Conservation (phyloP, 2,113 vertebrate genomes). For the Ptychochromis oligacanthus region DNA sequence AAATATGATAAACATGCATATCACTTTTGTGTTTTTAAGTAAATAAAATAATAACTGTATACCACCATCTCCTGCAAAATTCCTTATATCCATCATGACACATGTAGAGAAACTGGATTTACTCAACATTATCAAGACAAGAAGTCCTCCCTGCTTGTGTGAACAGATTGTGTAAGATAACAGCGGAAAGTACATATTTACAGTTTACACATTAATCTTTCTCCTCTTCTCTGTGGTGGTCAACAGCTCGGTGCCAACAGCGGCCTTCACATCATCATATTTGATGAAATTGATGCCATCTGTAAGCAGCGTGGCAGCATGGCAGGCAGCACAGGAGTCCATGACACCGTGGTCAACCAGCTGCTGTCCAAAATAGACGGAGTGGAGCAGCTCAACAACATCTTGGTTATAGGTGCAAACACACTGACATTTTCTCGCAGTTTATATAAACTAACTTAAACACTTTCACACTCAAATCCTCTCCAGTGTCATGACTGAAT, state of each 20-base stretch:
- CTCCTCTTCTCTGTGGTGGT: background rate
- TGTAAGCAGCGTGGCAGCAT: slow-evolving; percentile 98
- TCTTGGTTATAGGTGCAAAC: slow-evolving; percentile 91
- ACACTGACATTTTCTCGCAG: background rate
- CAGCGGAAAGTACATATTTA: slow-evolving; percentile 2
- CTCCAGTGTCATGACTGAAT: background rate
- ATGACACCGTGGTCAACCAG: slow-evolving; percentile 97
- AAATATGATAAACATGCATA: background rate
- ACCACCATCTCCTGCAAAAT: background rate
- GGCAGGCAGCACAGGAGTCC: slow-evolving; percentile 95
- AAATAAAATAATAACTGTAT: background rate
- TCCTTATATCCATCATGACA: background rate
- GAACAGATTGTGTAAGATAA: slow-evolving; percentile 2
- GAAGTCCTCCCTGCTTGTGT: slow-evolving; percentile 12
- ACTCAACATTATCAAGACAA: background rate
- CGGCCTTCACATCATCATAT: slow-evolving; percentile 97
- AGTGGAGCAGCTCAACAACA: slow-evolving; percentile 98
- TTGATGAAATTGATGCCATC: slow-evolving; percentile 98
- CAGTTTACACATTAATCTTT: background rate
- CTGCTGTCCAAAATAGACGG: slow-evolving; percentile 97
- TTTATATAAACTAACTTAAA: background rate
- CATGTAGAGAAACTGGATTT: background rate
- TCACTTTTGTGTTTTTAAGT: background rate
- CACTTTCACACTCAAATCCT: background rate
- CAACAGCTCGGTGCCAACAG: slow-evolving; percentile 93